Evolutionary conservation across 2,113 vertebrate genomes (phyloP).

Genomic region (Sapajus apella): DNA sequence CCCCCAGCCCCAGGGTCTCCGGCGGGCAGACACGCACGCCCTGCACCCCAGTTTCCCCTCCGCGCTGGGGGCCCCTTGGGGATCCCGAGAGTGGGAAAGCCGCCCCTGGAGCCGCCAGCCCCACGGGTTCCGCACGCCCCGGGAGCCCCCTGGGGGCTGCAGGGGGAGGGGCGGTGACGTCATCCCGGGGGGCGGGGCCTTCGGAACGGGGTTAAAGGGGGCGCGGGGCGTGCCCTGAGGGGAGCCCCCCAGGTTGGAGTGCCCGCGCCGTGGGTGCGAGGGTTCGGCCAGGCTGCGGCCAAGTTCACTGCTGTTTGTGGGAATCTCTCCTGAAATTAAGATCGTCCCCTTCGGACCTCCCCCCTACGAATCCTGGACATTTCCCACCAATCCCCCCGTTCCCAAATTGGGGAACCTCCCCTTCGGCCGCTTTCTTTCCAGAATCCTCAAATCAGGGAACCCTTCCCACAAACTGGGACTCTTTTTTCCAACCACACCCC

Average conservation of each 20-base stretch:
- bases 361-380: not conserved
- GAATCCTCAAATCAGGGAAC: slow-evolving; percentile 4
- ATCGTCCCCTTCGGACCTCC: not conserved
- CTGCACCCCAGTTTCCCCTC: not conserved
- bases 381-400: not conserved
- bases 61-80: not conserved
- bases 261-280: not conserved
- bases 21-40: not conserved
- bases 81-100: slow-evolving; percentile 53
- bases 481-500: slow-evolving; percentile 28
- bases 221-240: not conserved
- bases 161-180: slow-evolving; percentile 63
- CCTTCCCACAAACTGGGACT: not conserved
- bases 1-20: not conserved
- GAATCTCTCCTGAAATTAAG: not conserved
- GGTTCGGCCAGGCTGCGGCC: not conserved
- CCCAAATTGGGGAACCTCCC: not conserved
- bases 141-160: slow-evolving; percentile 57
- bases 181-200: slow-evolving; percentile 65
- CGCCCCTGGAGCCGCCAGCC: not conserved
- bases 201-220: not conserved
- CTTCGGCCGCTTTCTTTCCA: not conserved
- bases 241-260: not conserved
- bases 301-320: slow-evolving; percentile 37
- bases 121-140: not conserved